A percentile compares a stretch with the other conserved stretches of the same genome.
These are phyloP conservation scores for Spheniscus mendiculus DNA, from an alignment of 2,113 vertebrate species.

Conservation along the genomic window DNA sequence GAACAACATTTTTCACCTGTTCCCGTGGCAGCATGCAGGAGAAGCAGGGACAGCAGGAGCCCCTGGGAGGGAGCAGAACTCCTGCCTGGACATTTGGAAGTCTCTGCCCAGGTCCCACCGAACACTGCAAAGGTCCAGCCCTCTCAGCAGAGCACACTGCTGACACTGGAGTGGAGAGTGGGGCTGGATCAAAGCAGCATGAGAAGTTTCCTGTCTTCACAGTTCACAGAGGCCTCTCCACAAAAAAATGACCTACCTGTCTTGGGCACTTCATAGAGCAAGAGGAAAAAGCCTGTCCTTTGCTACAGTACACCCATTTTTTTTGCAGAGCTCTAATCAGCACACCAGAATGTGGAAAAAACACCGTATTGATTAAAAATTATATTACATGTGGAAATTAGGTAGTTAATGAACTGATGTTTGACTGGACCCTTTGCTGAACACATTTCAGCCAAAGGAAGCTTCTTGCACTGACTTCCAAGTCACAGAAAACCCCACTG, in stretches of 20 bases:
- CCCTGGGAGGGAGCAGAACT: background rate
- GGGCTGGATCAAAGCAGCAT: accelerated
- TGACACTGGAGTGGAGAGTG: background rate
- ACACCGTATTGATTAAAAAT: background rate
- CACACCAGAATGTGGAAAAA: background rate
- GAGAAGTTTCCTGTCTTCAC: background rate
- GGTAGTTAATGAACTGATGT: background rate
- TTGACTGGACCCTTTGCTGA: background rate
- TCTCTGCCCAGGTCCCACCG: accelerated
- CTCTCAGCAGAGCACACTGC: background rate
- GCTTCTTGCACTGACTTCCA: background rate
- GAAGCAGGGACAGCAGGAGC: background rate
- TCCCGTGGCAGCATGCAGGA: background rate
- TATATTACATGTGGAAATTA: background rate
- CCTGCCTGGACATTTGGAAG: background rate
- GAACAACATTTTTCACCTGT: background rate
- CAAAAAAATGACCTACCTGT: background rate
- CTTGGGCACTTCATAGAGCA: background rate
- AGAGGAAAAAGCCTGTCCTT: background rate
- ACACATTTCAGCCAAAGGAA: background rate
- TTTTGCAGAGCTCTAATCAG: background rate
- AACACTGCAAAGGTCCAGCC: background rate
- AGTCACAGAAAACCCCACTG: conserved; percentile 2
- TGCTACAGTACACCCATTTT: background rate
- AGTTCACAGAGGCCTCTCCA: background rate